phyloP scores from a whole-genome alignment of 1,140 invertebrate genomes.

The Drosophila insularis region DNA sequence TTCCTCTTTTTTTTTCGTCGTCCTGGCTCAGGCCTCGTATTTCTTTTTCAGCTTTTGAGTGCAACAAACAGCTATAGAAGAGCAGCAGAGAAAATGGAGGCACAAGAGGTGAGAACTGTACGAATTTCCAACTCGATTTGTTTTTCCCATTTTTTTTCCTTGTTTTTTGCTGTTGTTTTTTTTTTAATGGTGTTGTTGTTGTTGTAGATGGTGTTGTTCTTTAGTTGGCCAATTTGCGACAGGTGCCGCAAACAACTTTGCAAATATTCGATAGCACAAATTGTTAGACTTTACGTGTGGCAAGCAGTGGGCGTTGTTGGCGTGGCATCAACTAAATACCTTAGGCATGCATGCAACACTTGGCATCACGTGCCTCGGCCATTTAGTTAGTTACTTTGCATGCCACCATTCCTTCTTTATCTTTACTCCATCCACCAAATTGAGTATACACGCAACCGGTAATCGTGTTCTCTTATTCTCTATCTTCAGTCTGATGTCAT shows the following conservation, averaged over 20 bases:
- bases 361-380: background rate
- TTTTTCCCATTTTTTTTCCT: background rate
- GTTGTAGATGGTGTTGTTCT: slow-evolving; percentile 4
- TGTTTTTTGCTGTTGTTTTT: too few species aligned
- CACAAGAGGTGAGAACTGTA: background rate
- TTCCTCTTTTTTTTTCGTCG: background rate
- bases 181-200: background rate
- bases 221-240: slow-evolving; percentile 49
- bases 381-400: slow-evolving; percentile 17
- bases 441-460: background rate
- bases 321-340: background rate
- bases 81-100: background rate
- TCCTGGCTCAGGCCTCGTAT: background rate
- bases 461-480: background rate
- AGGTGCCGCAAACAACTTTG: slow-evolving; percentile 46
- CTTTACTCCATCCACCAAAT: background rate
- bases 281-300: slow-evolving; percentile 18
- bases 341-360: background rate
- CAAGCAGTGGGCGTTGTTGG: background rate
- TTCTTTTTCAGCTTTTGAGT: background rate
- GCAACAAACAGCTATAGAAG: background rate
- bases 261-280: slow-evolving; percentile 23
- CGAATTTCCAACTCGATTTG: slow-evolving; percentile 5
- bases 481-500: background rate
- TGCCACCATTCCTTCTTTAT: background rate